Conservation (phyloP, 2,797 vertebrate genomes). For the Esox masquinongy region DNA sequence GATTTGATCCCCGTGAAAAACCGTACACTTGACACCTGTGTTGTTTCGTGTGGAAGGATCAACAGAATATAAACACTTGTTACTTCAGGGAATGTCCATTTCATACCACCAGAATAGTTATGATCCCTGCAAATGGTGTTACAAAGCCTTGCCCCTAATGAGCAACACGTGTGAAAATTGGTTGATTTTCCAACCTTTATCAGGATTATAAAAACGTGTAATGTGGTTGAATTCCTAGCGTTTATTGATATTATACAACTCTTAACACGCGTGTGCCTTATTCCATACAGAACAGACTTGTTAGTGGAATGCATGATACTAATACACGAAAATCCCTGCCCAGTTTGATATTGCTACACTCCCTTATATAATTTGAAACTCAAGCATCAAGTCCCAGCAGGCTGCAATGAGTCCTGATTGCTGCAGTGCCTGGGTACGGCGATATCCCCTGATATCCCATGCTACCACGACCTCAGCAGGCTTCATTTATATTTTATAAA, state of each 20-base stretch:
- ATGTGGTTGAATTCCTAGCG: background rate
- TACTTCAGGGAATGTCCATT: background rate
- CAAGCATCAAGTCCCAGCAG: background rate
- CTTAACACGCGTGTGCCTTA: background rate
- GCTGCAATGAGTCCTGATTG: conserved; percentile 7
- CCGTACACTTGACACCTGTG: background rate
- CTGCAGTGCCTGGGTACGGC: background rate
- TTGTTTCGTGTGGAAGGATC: background rate
- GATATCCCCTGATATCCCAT: background rate
- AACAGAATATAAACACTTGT: background rate
- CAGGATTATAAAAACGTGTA: background rate
- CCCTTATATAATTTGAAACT: background rate
- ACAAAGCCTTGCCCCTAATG: background rate
- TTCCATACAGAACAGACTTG: background rate
- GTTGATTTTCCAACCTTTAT: background rate
- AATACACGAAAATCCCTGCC: background rate
- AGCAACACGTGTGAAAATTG: background rate
- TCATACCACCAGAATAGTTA: background rate
- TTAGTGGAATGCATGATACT: background rate
- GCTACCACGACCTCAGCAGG: background rate
- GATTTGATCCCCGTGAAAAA: background rate
- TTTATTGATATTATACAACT: no score
- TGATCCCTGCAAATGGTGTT: background rate
- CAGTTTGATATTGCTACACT: conserved; percentile 2
- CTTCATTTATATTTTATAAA: conserved; percentile 5